Percentiles rank a stretch among this genome's conserved stretches.
Conservation (phyloP, 2,113 vertebrate species). For the Notarius lentiginosus region DNA sequence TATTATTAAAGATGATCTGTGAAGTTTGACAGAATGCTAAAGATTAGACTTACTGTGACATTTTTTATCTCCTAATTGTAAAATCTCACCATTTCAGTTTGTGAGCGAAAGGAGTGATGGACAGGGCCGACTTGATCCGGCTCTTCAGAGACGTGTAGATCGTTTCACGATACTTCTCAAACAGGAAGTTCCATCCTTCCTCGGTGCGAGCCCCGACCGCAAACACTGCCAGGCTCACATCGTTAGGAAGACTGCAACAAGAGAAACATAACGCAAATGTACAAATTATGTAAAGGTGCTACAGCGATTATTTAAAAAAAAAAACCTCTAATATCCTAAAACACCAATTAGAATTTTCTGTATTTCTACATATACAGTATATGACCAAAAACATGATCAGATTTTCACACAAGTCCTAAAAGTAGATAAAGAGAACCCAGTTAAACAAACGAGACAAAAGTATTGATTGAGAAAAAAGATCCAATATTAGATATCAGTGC, state of each 20-base stretch:
- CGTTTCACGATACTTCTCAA: slow-evolving; percentile 76
- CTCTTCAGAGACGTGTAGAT: slow-evolving; percentile 74
- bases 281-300: not conserved
- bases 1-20: not conserved
- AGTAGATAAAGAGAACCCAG: too few relatives aligned
- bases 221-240: slow-evolving; percentile 83
- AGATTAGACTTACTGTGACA: not conserved
- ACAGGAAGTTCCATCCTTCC: slow-evolving; percentile 87
- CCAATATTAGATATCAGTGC: too few relatives aligned
- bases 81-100: slow-evolving; percentile 78
- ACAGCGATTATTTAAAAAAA: not conserved
- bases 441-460: too few relatives aligned
- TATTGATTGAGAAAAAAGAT: too few relatives aligned
- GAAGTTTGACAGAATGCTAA: not conserved
- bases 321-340: not conserved
- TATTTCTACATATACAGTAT: too few relatives aligned
- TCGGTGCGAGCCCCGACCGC: slow-evolving; percentile 76
- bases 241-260: slow-evolving; percentile 77
- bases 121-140: slow-evolving; percentile 76
- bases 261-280: not conserved
- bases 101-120: slow-evolving; percentile 68
- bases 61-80: not conserved
- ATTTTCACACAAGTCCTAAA: too few relatives aligned
- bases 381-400: too few relatives aligned
- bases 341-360: not conserved